Conservation (phyloP, 2,888 invertebrate genomes). For the Pristionchus maxplancki region DNA sequence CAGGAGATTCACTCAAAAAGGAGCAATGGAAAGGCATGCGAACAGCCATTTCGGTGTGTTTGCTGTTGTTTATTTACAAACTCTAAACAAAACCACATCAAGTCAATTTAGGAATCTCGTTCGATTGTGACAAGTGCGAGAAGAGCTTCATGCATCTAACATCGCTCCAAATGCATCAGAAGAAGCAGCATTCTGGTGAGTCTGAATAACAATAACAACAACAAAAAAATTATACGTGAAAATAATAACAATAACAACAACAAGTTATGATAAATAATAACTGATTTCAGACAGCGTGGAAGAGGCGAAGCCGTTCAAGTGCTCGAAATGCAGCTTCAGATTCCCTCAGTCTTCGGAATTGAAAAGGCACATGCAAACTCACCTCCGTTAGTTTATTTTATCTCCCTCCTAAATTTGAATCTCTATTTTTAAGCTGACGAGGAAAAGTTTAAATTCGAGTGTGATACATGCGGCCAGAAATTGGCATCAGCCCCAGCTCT, state of each 20-base stretch:
- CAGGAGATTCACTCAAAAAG: not conserved
- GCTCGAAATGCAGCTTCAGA: not conserved
- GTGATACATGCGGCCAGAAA: not conserved
- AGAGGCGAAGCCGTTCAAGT: not conserved
- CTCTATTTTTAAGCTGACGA: not conserved
- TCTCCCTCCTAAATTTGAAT: too few species aligned
- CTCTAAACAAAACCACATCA: too few species aligned
- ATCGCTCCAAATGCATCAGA: too few species aligned
- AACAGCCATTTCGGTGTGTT: not conserved
- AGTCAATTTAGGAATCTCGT: not conserved
- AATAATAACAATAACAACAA: too few species aligned
- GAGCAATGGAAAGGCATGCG: not conserved
- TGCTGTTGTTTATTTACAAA: not conserved
- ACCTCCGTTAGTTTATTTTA: not conserved
- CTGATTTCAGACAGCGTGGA: not conserved
- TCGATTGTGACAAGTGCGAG: not conserved
- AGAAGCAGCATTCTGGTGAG: too few species aligned
- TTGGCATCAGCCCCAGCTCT: not conserved
- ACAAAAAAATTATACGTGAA: too few species aligned
- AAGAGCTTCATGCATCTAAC: too few species aligned
- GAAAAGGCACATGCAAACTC: not conserved
- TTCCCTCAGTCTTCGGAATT: not conserved
- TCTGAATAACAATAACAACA: not conserved
- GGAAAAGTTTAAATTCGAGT: not conserved
- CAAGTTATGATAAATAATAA: not conserved